phyloP scores from a whole-genome alignment of 2,797 vertebrate genomes.

The Tauraco hartlaubi region DNA sequence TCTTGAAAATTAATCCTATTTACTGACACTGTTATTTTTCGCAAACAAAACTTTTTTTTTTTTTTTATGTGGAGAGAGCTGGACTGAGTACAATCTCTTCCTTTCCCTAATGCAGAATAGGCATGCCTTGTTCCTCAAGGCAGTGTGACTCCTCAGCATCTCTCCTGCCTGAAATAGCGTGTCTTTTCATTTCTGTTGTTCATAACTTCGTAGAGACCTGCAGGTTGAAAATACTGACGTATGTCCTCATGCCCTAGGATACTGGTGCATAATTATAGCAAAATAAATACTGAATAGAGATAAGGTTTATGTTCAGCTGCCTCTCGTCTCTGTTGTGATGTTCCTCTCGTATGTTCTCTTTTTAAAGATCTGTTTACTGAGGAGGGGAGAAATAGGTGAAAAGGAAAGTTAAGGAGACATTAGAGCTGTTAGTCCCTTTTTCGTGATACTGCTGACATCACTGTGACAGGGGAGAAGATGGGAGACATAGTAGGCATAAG shows the following conservation, averaged over 20 bases:
- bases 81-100: neutral
- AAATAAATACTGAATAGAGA: neutral
- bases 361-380: neutral
- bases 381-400: neutral
- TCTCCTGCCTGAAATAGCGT: neutral
- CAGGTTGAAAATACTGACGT: neutral
- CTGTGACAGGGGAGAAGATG: neutral
- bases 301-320: neutral
- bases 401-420: neutral
- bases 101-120: neutral
- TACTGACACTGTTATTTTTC: neutral
- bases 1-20: conserved; percentile 8
- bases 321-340: neutral
- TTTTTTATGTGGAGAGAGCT: neutral
- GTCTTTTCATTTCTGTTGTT: neutral
- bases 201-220: neutral
- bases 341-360: neutral
- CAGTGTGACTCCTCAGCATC: neutral
- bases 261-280: neutral
- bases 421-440: neutral
- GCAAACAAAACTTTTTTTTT: neutral
- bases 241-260: neutral
- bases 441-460: neutral
- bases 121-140: neutral
- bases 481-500: neutral